Conservation (phyloP, 2,888 invertebrate genomes). For the Cephonodes hylas region DNA sequence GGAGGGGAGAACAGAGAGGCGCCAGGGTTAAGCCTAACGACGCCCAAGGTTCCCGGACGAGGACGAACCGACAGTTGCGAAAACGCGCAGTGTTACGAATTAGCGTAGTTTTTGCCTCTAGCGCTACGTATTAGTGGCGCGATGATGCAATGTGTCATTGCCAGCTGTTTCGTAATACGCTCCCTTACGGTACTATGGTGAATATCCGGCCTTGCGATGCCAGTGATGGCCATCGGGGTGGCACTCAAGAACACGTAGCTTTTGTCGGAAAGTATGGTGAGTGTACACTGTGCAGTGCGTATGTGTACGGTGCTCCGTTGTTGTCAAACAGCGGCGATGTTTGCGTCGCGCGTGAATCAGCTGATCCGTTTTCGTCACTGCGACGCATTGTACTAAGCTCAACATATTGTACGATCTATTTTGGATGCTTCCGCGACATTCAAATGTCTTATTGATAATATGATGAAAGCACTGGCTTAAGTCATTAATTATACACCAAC, state of each 20-base stretch:
- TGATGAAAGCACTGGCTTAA: not conserved
- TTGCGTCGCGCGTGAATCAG: slow-evolving; percentile 22
- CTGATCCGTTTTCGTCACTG: slow-evolving; percentile 23
- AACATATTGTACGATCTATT: slow-evolving; percentile 6
- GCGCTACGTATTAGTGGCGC: slow-evolving; percentile 33
- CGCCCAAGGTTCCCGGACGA: slow-evolving; percentile 26
- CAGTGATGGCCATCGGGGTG: not conserved
- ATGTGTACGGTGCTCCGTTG: not conserved
- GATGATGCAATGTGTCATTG: slow-evolving; percentile 77
- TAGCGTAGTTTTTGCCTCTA: slow-evolving; percentile 36
- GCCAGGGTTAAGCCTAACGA: not conserved
- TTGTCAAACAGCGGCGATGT: slow-evolving; percentile 12
- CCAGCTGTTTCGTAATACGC: slow-evolving; percentile 60
- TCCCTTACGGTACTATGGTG: not conserved
- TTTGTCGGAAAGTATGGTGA: not conserved
- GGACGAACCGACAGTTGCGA: slow-evolving; percentile 35
- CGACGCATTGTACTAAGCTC: not conserved
- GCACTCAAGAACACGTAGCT: too few relatives aligned
- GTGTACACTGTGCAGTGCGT: not conserved
- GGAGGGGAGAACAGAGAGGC: not conserved
- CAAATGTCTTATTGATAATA: not conserved
- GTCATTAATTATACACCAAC: not conserved
- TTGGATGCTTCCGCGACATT: not conserved
- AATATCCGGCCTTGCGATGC: not conserved
- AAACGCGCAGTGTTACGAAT: slow-evolving; percentile 46